Percentiles rank a stretch among this genome's conserved stretches.
phyloP scores from a whole-genome alignment of 2,888 invertebrate genomes.

The Thera obeliscata region DNA sequence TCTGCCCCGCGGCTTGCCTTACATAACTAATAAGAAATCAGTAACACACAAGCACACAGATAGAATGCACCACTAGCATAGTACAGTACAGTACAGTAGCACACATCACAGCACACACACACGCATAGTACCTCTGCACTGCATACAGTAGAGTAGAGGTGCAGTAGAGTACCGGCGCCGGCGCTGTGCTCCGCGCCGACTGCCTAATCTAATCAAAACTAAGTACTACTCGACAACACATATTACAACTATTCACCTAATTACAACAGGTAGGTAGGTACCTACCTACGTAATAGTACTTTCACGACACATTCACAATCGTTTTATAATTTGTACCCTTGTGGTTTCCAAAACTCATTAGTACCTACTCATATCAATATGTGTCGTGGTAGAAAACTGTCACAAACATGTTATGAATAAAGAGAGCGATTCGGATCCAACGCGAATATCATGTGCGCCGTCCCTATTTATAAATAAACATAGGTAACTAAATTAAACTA shows the following conservation, averaged over 20 bases:
- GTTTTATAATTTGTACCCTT: too few relatives aligned
- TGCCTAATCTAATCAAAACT: background rate
- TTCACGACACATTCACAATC: too few relatives aligned
- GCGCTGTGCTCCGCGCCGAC: too few relatives aligned
- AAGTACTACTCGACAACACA: background rate
- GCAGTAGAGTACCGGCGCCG: too few relatives aligned
- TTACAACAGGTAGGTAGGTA: background rate
- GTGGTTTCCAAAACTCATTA: too few relatives aligned
- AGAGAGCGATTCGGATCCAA: background rate
- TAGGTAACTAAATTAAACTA: slow-evolving; percentile 27
- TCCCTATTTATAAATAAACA: background rate
- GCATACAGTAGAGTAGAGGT: too few relatives aligned
- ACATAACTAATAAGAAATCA: slow-evolving; percentile 12
- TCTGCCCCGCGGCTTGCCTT: slow-evolving; percentile 19
- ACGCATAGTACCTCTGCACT: too few relatives aligned
- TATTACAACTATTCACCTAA: background rate
- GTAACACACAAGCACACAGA: slow-evolving; percentile 22
- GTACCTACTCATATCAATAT: background rate
- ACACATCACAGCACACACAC: too few relatives aligned
- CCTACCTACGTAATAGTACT: too few relatives aligned
- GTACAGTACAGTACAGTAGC: too few relatives aligned
- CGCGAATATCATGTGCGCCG: too few relatives aligned
- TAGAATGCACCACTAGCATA: background rate
- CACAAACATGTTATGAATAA: background rate
- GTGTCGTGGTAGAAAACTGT: background rate